Evolutionary conservation across 2,113 vertebrate species (phyloP), one percentile per base, ranked within the genome.

Genomic region (Malurus melanocephalus): DNA sequence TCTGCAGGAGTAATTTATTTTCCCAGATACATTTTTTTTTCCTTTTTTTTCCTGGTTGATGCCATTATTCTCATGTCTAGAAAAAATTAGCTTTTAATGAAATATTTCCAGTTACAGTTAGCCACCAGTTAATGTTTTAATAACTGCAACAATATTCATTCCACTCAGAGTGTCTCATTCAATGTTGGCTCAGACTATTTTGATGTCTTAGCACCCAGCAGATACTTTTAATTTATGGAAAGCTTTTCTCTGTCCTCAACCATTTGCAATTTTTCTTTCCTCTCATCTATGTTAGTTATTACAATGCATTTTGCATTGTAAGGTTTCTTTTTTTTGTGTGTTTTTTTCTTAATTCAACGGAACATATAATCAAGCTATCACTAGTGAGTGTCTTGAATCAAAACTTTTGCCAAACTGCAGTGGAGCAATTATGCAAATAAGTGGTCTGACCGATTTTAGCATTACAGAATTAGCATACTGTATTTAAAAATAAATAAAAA

Each of bases 371-470:
- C 38, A 68, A 87, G 73, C 76, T 93, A 83, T 72, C 83, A 75
- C 28, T 88, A 94, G n/a, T 62, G 82, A 93, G 69, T 93, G 74
- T 88, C 69, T 95, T 62, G 82, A 92, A 88, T 94, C 38, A 92
- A 88, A 95, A 92, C 23, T 88, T 96, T 85, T 84, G 82, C 65
- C 9, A 87, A 81, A 85, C 35, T 77, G 27, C 32, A 87, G 32
- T 87, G 59, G 62, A 78, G 66, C 42, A 94, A 89, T 95, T 96
- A 95, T 94, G 76, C 62, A 95, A 96, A 94, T 86, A 89, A 83
- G 40, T 46, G 75, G 79, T 90, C 46, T 26, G n/a, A 87, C 65
- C 0, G 0, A 84, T 72, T 92, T 91, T 80, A 79, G 15, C 35
- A 82, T 92, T 82, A 73, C 64, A 88, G 93, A 91, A 94, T 95